phyloP scores from a whole-genome alignment of 2,113 vertebrate genomes.

The Oncorhynchus tshawytscha region DNA sequence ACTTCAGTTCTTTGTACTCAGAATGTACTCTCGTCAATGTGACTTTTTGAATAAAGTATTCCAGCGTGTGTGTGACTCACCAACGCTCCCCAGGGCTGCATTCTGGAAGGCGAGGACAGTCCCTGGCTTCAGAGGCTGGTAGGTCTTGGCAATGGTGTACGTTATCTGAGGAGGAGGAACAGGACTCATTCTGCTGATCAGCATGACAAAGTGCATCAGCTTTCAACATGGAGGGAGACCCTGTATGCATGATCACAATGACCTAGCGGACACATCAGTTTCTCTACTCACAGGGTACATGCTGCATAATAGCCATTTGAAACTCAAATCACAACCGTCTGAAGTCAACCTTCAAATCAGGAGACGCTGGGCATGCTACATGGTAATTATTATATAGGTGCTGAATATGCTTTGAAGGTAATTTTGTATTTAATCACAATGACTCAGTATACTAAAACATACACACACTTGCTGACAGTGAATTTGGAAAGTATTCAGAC shows the following conservation, averaged over 20 bases:
- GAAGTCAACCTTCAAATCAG: too few relatives aligned
- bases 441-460: too few relatives aligned
- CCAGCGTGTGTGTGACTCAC: conserved; percentile 52
- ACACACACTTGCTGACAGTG: too few relatives aligned
- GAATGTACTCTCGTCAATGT: neutral
- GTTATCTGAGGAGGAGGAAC: conserved; percentile 70
- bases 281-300: neutral
- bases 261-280: neutral
- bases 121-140: conserved; percentile 75
- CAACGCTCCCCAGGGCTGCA: conserved; percentile 75
- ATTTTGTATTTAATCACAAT: too few relatives aligned
- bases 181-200: conserved; percentile 33
- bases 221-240: conserved; percentile 25
- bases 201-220: conserved; percentile 45
- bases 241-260: conserved; percentile 6
- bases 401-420: too few relatives aligned
- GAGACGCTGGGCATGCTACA: too few relatives aligned
- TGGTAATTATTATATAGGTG: too few relatives aligned
- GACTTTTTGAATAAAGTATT: neutral
- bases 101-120: conserved; percentile 76
- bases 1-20: neutral
- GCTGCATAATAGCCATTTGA: conserved; percentile 1
- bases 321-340: conserved; percentile 9
- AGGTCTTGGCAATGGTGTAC: conserved; percentile 78
- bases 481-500: too few relatives aligned